A percentile compares a stretch with the other conserved stretches of the same genome.
phyloP scores from a whole-genome alignment of 2,113 vertebrate genomes.

The Gymnorhina tibicen region DNA sequence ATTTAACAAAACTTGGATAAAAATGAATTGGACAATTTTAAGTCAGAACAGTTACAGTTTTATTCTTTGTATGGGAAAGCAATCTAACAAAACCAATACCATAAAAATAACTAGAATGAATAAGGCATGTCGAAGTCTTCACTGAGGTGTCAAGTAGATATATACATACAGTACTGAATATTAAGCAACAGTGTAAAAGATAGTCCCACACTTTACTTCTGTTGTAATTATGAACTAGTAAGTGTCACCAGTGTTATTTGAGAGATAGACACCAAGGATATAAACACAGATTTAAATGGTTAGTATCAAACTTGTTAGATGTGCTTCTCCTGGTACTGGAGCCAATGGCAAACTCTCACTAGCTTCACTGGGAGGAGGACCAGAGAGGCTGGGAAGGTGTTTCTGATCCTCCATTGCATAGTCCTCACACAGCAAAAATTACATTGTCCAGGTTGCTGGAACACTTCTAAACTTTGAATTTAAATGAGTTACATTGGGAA shows the following conservation, averaged over 20 bases:
- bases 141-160: constrained; percentile 35
- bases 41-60: constrained; percentile 21
- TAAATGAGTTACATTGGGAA: not conserved
- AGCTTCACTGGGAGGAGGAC: constrained; percentile 27
- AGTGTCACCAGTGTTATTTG: not conserved
- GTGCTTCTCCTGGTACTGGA: not conserved
- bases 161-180: constrained; percentile 64
- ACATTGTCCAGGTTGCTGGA: not conserved
- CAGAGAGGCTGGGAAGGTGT: not conserved
- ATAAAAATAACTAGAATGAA: constrained; percentile 49
- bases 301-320: not conserved
- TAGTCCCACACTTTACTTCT: not conserved
- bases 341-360: not conserved
- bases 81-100: constrained; percentile 47
- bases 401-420: constrained; percentile 58
- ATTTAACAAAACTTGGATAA: not conserved
- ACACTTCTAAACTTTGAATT: not conserved
- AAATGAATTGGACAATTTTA: not conserved
- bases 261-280: not conserved
- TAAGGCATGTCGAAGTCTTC: constrained; percentile 48
- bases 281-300: not conserved
- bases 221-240: not conserved
- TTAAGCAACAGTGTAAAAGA: constrained; percentile 41
- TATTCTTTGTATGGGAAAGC: constrained; percentile 36
- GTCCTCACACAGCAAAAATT: constrained; percentile 7